These are phyloP conservation scores for Silurus glanis DNA, from an alignment of 2,113 vertebrate species.

Conservation along the genomic window DNA sequence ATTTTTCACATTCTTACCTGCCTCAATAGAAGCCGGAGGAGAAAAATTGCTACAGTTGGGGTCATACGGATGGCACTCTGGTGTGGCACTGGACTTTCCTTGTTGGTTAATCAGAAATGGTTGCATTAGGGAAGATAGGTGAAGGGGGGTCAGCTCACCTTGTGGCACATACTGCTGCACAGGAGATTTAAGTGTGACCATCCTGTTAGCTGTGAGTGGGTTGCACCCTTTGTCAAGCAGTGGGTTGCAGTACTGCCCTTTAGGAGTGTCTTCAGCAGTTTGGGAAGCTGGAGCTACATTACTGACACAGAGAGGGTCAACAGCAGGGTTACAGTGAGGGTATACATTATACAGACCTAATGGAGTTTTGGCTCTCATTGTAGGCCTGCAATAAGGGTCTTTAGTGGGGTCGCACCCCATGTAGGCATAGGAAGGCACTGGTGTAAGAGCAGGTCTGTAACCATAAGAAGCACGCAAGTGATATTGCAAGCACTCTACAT, in stretches of 20 bases:
- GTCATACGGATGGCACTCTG: slow-evolving; percentile 74
- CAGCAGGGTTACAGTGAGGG: slow-evolving; percentile 69
- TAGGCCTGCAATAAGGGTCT: slow-evolving; percentile 71
- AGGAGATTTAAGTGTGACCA: slow-evolving; percentile 66
- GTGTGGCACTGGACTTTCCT: slow-evolving; percentile 53
- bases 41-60: slow-evolving; percentile 67
- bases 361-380: slow-evolving; percentile 64
- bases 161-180: slow-evolving; percentile 64
- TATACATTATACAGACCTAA: slow-evolving; percentile 68
- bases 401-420: slow-evolving; percentile 70
- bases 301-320: slow-evolving; percentile 68
- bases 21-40: slow-evolving; percentile 13
- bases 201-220: slow-evolving; percentile 70
- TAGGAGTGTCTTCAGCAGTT: slow-evolving; percentile 46
- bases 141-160: slow-evolving; percentile 4
- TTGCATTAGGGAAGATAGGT: slow-evolving; percentile 59
- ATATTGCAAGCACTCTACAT: slow-evolving; percentile 77
- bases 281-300: slow-evolving; percentile 52
- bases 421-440: slow-evolving; percentile 67
- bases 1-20: slow-evolving; percentile 43
- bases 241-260: slow-evolving; percentile 72
- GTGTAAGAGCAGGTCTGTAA: slow-evolving; percentile 65
- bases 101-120: slow-evolving; percentile 14
- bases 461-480: slow-evolving; percentile 75
- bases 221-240: slow-evolving; percentile 74